These are phyloP conservation scores for Salvelinus sp. DNA, from an alignment of 2,113 vertebrate species.

Conservation along the genomic window DNA sequence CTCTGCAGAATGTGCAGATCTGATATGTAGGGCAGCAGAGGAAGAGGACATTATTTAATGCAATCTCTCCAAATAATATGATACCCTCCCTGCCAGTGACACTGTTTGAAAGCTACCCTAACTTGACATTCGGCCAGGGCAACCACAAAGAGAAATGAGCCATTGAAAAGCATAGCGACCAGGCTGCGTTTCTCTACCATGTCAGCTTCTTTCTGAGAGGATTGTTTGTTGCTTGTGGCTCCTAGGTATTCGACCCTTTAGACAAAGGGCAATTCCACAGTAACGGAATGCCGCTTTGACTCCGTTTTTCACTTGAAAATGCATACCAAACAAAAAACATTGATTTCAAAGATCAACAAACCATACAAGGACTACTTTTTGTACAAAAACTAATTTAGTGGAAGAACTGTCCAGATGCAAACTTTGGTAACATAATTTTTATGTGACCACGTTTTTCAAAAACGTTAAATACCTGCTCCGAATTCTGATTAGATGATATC, in stretches of 20 bases:
- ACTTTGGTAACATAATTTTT: too few species aligned
- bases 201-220: background rate
- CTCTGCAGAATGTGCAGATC: slow-evolving; percentile 6
- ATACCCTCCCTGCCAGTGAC: slow-evolving; percentile 1
- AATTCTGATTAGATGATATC: too few species aligned
- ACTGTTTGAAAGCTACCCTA: background rate
- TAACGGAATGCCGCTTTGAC: background rate
- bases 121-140: slow-evolving; percentile 2
- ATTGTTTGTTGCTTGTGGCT: background rate
- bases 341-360: too few species aligned
- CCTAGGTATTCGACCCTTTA: background rate
- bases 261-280: background rate
- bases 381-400: too few species aligned
- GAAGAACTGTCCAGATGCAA: too few species aligned
- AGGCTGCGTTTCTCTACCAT: background rate
- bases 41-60: slow-evolving; percentile 11
- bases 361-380: too few species aligned
- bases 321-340: too few species aligned
- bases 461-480: too few species aligned
- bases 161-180: background rate
- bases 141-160: background rate
- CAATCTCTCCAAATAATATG: too few species aligned
- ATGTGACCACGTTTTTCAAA: too few species aligned
- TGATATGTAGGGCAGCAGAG: background rate
- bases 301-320: too few species aligned